Evolutionary conservation across 2,113 vertebrate species (phyloP).

Genomic region (Zootoca vivipara): DNA sequence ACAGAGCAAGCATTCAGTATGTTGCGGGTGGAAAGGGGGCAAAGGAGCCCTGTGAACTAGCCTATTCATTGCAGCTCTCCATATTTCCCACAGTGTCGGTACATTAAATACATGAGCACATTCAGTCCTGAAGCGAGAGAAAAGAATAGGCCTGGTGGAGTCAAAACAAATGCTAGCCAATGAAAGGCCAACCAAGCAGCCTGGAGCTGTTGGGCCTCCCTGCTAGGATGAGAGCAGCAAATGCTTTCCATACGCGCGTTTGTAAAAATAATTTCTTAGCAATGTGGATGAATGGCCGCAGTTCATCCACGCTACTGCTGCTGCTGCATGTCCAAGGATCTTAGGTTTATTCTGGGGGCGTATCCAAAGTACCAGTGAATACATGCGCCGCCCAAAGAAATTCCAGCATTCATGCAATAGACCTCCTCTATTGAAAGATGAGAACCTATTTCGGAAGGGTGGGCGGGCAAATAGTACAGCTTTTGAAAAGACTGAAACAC

Average conservation of each 20-base stretch:
- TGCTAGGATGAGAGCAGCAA: not conserved
- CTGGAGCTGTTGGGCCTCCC: not conserved
- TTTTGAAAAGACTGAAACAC: not conserved
- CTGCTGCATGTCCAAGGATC: not conserved
- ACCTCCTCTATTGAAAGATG: not conserved
- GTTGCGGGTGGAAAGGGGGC: not conserved
- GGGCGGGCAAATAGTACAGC: not conserved
- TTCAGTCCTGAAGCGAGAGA: not conserved
- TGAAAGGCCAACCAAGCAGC: not conserved
- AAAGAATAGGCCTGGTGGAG: not conserved
- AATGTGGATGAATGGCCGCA: not conserved
- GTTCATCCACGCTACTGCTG: not conserved
- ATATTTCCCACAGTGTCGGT: not conserved
- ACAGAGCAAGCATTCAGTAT: slow-evolving; percentile 11
- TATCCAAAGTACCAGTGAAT: not conserved
- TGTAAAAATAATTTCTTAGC: not conserved
- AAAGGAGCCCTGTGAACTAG: not conserved
- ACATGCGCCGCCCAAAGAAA: not conserved
- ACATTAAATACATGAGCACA: slow-evolving; percentile 11
- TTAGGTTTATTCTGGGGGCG: not conserved
- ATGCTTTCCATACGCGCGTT: not conserved
- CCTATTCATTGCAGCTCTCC: not conserved
- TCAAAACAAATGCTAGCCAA: not conserved
- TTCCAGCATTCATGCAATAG: not conserved
- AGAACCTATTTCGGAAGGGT: not conserved